Percentiles rank a stretch among this genome's conserved stretches.
Conservation (phyloP, 2,797 vertebrate genomes). For the Aldrovandia affinis region DNA sequence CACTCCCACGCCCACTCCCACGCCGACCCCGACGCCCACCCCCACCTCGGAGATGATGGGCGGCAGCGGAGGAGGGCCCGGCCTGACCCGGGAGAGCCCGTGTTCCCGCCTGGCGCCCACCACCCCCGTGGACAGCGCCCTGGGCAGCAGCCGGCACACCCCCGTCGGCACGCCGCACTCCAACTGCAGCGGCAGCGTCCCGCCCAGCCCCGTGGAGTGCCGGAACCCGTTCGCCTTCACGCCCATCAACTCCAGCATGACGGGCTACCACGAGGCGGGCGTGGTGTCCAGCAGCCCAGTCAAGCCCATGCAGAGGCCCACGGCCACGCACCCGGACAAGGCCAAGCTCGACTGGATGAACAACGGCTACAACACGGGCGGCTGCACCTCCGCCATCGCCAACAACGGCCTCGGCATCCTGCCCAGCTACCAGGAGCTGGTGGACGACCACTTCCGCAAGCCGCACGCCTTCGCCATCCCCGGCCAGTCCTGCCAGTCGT, state of each 20-base stretch:
- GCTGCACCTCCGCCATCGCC: conserved; percentile 72
- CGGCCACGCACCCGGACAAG: conserved; percentile 96
- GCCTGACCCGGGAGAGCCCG: conserved; percentile 88
- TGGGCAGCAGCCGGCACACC: conserved; percentile 92
- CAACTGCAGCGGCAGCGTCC: conserved; percentile 94
- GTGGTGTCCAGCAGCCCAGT: conserved; percentile 92
- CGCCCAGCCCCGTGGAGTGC: conserved; percentile 96
- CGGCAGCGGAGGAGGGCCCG: conserved; percentile 78
- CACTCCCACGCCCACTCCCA: conserved; percentile 73
- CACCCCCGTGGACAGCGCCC: conserved; percentile 90
- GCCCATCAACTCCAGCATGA: conserved; percentile 92
- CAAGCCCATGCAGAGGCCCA: conserved; percentile 98
- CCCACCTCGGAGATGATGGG: conserved; percentile 89
- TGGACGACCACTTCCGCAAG: conserved; percentile 95
- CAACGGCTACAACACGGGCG: conserved; percentile 80
- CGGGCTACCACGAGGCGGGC: conserved; percentile 89
- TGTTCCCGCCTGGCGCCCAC: conserved; percentile 86
- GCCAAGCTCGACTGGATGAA: conserved; percentile 97
- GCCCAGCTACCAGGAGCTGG: conserved; percentile 89
- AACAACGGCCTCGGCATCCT: conserved; percentile 83
- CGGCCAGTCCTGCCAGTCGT: conserved; percentile 83
- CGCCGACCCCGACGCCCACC: conserved; percentile 77
- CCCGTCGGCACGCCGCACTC: conserved; percentile 93
- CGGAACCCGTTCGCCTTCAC: conserved; percentile 96
- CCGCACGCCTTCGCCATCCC: conserved; percentile 96